phyloP scores from a whole-genome alignment of 2,113 vertebrate species.

The Semicossyphus pulcher region DNA sequence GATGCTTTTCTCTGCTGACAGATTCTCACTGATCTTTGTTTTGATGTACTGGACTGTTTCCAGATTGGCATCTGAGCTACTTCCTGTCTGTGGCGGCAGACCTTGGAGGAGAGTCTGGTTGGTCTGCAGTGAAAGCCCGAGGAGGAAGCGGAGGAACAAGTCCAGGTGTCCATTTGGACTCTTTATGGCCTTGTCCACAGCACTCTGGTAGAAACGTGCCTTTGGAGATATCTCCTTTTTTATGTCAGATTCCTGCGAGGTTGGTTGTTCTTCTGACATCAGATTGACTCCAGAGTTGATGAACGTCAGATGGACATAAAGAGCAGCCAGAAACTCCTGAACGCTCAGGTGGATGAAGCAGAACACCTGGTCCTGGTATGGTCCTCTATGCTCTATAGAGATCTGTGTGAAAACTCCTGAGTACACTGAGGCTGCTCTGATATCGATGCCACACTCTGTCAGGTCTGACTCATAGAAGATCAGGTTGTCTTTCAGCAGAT shows the following conservation, averaged over 20 bases:
- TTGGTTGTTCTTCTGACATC: conserved; percentile 7
- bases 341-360: conserved; percentile 40
- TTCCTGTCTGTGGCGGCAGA: conserved; percentile 3
- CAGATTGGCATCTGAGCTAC: not conserved
- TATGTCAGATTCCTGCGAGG: not conserved
- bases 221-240: accelerated
- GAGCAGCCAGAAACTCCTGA: conserved; percentile 54
- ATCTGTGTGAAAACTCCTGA: conserved; percentile 46
- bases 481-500: no score
- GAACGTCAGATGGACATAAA: conserved; percentile 53
- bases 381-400: conserved; percentile 34
- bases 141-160: conserved; percentile 43
- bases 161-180: conserved; percentile 46
- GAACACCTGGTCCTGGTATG: no score
- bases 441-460: no score
- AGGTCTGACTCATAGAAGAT: no score
- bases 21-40: not conserved
- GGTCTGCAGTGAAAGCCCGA: conserved; percentile 26
- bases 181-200: conserved; percentile 42
- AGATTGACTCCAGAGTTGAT: conserved; percentile 18
- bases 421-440: conserved; percentile 22
- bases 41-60: conserved; percentile 35
- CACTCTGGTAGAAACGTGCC: no score
- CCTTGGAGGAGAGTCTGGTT: no score
- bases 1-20: conserved; percentile 33